Evolutionary conservation across 2,113 vertebrate genomes (phyloP), one percentile per base, ranked within the genome.

Genomic region (Sylvia atricapilla): DNA sequence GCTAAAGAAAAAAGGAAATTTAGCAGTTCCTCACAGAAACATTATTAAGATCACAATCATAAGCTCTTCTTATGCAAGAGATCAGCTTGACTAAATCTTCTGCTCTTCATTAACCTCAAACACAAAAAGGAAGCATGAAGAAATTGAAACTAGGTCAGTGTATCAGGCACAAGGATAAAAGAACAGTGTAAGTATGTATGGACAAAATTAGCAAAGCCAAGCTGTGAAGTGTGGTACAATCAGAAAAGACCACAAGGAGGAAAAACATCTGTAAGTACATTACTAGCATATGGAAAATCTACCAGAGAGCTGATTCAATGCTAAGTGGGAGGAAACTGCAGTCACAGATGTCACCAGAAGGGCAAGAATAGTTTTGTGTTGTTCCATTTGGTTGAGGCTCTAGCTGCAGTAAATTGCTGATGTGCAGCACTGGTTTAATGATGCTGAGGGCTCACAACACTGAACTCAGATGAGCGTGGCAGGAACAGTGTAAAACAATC

Each of bases 91-190:
- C 56, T 95, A 87, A 93, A 90, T 93, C 80, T 93, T 85, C 62
- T 94, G 89, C 90, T 93, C 83, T 95, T 96, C 91, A 94, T 94
- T 96, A 96, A 97, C 86, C 94, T 95, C 80, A 84, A 93, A 92
- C 64, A 78, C 73, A 94, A 70, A 95, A 93, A 86, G 73, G 69
- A 96, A 94, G 68, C 68, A 75, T 21, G 55, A 90, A 89, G 73
- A 94, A 90, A 86, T 31, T 86, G 50, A 96, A 96, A 97, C 63
- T 94, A 89, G 95, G 94, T 97, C 94, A 97, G 90, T 97, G 52
- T 96, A 95, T 90, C 91, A 97, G 56, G 92, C 76, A 84, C 92
- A 94, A 93, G 90, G 86, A 84, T 93, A 94, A 97, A 97, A 92
- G 83, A 89, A 90, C 76, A 89, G 24, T 39, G 16, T 84, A 74